These are phyloP conservation scores for Terrapene triunguis DNA, from an alignment of 2,113 vertebrate genomes.

Conservation along the genomic window DNA sequence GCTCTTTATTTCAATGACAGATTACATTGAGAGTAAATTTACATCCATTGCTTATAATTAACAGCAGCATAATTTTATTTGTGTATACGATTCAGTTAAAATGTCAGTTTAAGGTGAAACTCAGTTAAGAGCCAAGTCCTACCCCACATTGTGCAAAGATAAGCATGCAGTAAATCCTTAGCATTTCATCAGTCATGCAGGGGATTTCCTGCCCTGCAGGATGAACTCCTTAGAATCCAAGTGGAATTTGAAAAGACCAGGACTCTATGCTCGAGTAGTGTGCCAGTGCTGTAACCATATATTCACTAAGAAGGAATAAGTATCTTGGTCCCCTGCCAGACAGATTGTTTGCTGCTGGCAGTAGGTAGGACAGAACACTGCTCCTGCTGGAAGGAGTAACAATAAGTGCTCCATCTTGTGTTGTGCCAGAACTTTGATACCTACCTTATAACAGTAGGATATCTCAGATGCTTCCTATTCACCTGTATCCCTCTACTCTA, in stretches of 20 bases:
- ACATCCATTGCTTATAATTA: not conserved
- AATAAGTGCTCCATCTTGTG: not conserved
- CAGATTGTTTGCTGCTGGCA: no score
- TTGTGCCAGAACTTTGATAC: not conserved
- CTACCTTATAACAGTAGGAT: not conserved
- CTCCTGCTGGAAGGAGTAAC: not conserved
- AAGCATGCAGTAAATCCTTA: not conserved
- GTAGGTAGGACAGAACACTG: not conserved
- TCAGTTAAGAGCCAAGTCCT: not conserved
- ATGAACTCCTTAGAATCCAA: not conserved
- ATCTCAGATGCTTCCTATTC: not conserved
- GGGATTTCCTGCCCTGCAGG: not conserved
- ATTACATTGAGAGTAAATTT: not conserved
- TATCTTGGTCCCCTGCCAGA: not conserved
- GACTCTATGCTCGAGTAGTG: not conserved
- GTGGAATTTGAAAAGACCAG: not conserved
- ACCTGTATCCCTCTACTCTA: not conserved
- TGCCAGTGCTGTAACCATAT: not conserved
- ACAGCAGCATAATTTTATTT: not conserved
- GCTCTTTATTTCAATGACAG: not conserved
- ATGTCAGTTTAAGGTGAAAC: not conserved
- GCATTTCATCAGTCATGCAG: not conserved
- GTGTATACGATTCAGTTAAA: not conserved
- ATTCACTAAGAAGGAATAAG: not conserved
- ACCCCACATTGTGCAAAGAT: not conserved